Conservation (phyloP, 2,113 vertebrate genomes). For the Petroica traversi region DNA sequence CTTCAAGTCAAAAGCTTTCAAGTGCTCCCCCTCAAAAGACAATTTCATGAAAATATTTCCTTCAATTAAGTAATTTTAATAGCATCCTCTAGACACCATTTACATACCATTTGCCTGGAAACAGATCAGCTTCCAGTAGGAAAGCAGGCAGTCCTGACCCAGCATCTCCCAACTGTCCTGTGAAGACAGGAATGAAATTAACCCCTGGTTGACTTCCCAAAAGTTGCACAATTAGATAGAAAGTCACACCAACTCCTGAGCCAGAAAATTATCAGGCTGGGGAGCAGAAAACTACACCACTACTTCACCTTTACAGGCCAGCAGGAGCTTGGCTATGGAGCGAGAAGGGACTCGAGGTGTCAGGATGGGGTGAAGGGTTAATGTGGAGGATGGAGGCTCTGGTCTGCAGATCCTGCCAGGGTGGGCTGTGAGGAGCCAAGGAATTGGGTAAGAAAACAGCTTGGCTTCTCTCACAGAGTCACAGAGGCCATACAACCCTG, state of each 20-base stretch:
- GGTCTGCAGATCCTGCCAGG: not conserved
- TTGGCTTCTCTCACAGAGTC: not conserved
- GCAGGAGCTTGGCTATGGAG: not conserved
- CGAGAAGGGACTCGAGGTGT: not conserved
- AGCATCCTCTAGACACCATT: not conserved
- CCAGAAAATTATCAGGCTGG: not conserved
- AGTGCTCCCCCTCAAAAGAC: not conserved
- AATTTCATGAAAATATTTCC: not conserved
- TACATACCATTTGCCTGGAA: constrained; percentile 7
- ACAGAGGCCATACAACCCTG: not conserved
- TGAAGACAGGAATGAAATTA: not conserved
- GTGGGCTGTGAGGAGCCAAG: not conserved
- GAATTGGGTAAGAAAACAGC: constrained; percentile 8
- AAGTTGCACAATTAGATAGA: not conserved
- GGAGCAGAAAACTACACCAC: not conserved
- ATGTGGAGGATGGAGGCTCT: not conserved
- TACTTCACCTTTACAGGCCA: not conserved
- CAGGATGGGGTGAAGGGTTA: not conserved
- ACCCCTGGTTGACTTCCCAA: not conserved
- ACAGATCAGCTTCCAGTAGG: not conserved
- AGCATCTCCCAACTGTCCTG: not conserved
- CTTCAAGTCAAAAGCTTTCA: not conserved
- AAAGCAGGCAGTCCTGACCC: not conserved
- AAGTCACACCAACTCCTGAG: not conserved
- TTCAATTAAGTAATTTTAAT: not conserved